These are phyloP conservation scores for Sminthurides bifidus DNA, from an alignment of 1,140 invertebrate species.

Conservation along the genomic window DNA sequence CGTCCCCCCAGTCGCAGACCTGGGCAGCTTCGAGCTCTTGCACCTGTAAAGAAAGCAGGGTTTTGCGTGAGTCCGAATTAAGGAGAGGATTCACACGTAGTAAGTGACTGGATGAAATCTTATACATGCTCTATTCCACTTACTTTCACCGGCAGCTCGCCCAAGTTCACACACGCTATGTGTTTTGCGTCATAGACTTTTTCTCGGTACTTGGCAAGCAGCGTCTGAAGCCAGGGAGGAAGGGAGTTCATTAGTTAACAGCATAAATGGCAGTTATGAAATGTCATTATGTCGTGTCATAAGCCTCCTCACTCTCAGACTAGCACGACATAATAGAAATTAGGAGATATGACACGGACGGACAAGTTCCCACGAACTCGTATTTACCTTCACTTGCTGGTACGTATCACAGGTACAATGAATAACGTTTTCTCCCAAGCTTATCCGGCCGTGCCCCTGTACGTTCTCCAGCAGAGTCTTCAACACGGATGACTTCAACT, in stretches of 20 bases:
- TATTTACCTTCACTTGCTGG: constrained; percentile 12
- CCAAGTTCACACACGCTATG: constrained; percentile 5
- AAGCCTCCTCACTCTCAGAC: too few species aligned
- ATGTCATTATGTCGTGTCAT: neutral
- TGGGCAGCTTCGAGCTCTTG: constrained; percentile 10
- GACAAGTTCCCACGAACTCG: too few species aligned
- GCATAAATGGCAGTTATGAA: neutral
- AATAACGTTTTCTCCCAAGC: constrained; percentile 15
- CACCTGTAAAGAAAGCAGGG: constrained; percentile 1
- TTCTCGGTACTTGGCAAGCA: constrained; percentile 5
- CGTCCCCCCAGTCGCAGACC: constrained; percentile 9
- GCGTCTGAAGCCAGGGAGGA: neutral
- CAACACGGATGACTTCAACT: neutral
- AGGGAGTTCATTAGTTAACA: neutral
- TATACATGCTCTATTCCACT: neutral
- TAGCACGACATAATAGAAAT: too few species aligned
- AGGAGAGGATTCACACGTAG: neutral
- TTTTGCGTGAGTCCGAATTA: neutral
- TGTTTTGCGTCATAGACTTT: constrained; percentile 5
- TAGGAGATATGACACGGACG: too few species aligned
- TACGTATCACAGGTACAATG: constrained; percentile 16
- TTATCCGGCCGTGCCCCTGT: constrained; percentile 7
- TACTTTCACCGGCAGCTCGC: neutral
- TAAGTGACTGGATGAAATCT: neutral
- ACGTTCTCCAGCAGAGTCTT: constrained; percentile 4